Percentiles rank a stretch among this genome's conserved stretches.
These are phyloP conservation scores for Dysdera silvatica DNA, from an alignment of 1,140 invertebrate species.

Conservation along the genomic window DNA sequence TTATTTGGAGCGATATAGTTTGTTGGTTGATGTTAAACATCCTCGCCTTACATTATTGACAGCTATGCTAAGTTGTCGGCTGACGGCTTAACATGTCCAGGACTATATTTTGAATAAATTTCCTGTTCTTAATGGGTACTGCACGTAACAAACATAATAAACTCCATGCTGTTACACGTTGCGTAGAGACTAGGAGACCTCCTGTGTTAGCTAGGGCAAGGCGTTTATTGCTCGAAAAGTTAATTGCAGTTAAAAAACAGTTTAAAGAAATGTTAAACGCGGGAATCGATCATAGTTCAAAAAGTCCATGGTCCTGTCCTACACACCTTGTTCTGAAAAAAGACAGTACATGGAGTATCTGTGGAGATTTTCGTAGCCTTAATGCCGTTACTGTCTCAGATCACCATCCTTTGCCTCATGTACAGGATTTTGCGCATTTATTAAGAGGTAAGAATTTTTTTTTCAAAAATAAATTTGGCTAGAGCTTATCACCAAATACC, in stretches of 20 bases:
- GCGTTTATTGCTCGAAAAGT: slow-evolving; percentile 12
- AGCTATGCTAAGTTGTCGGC: too few relatives aligned
- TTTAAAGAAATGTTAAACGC: slow-evolving; percentile 6
- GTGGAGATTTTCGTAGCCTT: slow-evolving; percentile 32
- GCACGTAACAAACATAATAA: too few relatives aligned
- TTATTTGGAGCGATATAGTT: slow-evolving; percentile 6
- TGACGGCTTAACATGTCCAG: too few relatives aligned
- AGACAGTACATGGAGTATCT: slow-evolving; percentile 23
- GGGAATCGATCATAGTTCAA: slow-evolving; percentile 13
- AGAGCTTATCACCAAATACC: too few relatives aligned
- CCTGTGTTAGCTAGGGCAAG: too few relatives aligned
- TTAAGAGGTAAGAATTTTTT: slow-evolving; percentile 10
- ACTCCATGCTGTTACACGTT: too few relatives aligned
- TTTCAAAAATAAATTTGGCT: slow-evolving; percentile 35
- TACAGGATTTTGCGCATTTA: slow-evolving; percentile 28
- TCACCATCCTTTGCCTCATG: slow-evolving; percentile 32
- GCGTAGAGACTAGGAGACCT: too few relatives aligned
- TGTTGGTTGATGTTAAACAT: background rate
- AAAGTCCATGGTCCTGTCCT: slow-evolving; percentile 8
- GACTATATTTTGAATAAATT: too few relatives aligned
- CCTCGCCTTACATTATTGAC: background rate
- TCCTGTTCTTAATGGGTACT: too few relatives aligned
- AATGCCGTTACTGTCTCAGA: slow-evolving; percentile 31
- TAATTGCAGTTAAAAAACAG: slow-evolving; percentile 13
- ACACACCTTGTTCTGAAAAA: slow-evolving; percentile 32